Evolutionary conservation across 2,113 vertebrate genomes (phyloP).

Genomic region (Antechinus stuartii): DNA sequence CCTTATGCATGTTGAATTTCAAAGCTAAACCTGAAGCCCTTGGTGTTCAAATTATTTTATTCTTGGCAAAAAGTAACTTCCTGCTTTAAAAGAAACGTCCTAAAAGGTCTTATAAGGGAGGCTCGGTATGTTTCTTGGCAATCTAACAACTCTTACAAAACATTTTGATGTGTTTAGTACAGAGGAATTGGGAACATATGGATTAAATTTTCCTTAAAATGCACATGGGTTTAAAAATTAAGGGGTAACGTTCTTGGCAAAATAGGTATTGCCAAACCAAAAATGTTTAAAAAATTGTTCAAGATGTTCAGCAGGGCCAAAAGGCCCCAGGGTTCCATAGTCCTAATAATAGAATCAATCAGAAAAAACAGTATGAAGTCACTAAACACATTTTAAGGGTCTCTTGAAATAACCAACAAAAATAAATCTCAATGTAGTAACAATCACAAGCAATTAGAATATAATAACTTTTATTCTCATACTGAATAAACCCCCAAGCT

Average conservation of each 20-base stretch:
- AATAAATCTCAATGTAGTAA: conserved; percentile 79
- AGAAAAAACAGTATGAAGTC: conserved; percentile 75
- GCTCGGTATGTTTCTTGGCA: conserved; percentile 74
- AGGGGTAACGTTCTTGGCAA: conserved; percentile 77
- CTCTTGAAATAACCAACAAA: conserved; percentile 79
- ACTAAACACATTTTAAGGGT: conserved; percentile 77
- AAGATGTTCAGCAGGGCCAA: conserved; percentile 76
- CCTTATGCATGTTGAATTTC: conserved; percentile 31
- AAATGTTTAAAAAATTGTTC: conserved; percentile 79
- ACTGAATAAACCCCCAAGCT: conserved; percentile 71
- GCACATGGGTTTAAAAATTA: conserved; percentile 77
- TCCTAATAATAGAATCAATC: conserved; percentile 81
- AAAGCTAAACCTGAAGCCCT: conserved; percentile 40
- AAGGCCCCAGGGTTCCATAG: conserved; percentile 67
- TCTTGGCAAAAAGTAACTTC: conserved; percentile 69
- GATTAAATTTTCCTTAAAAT: conserved; percentile 76
- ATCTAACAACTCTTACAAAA: conserved; percentile 72
- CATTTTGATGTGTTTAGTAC: conserved; percentile 77
- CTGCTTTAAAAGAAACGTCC: conserved; percentile 72
- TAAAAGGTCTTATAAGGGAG: conserved; percentile 73
- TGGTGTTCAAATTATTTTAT: conserved; percentile 71
- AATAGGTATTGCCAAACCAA: conserved; percentile 81
- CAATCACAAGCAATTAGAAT: conserved; percentile 80
- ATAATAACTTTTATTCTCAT: conserved; percentile 76
- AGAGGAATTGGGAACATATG: conserved; percentile 76